These are phyloP conservation scores for Prietella phreatophila DNA, from an alignment of 2,113 vertebrate species.

Conservation along the genomic window DNA sequence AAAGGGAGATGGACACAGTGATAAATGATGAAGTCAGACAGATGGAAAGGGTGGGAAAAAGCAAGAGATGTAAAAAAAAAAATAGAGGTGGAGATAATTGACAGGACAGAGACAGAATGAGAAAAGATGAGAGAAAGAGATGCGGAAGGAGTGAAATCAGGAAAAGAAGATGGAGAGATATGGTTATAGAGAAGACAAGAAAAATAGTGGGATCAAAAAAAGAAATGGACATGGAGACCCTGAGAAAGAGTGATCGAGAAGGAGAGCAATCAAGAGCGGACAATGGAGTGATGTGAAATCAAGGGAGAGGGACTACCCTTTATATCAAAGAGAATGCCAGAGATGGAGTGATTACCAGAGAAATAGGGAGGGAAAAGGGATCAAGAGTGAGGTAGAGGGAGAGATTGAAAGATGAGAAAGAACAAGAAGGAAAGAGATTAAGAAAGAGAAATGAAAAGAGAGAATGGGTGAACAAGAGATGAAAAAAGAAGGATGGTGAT, in stretches of 20 bases:
- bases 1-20: background rate
- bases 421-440: background rate
- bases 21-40: background rate
- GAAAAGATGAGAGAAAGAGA: background rate
- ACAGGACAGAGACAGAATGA: background rate
- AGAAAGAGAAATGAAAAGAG: background rate
- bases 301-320: background rate
- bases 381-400: background rate
- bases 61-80: no score
- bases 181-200: background rate
- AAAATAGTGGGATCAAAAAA: background rate
- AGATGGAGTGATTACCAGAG: background rate
- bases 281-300: background rate
- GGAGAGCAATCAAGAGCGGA: background rate
- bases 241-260: background rate
- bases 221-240: background rate
- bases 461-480: background rate
- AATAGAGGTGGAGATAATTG: background rate
- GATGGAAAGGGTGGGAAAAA: no score
- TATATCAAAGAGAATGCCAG: background rate
- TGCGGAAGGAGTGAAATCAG: background rate
- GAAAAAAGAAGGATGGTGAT: background rate
- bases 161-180: background rate
- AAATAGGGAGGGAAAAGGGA: background rate
- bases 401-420: background rate